phyloP scores from a whole-genome alignment of 2,113 vertebrate species.

The Gopherus evgoodei region DNA sequence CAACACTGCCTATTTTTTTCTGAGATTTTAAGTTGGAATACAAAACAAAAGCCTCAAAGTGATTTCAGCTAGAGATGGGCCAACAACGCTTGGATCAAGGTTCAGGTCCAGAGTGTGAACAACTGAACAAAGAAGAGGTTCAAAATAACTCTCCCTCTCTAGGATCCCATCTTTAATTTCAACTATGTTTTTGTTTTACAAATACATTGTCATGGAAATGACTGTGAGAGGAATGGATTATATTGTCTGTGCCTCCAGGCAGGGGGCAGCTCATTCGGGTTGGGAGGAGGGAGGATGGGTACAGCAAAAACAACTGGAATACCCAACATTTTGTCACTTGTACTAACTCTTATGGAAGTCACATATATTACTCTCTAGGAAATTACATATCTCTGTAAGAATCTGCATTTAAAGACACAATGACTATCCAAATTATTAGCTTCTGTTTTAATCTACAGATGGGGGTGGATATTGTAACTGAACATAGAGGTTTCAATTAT shows the following conservation, averaged over 20 bases:
- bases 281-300: not conserved
- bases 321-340: not conserved
- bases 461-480: not conserved
- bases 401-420: not conserved
- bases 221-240: not conserved
- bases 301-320: not conserved
- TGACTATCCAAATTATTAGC: not conserved
- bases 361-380: not conserved
- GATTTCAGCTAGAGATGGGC: not conserved
- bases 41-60: not conserved
- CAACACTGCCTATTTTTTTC: not conserved
- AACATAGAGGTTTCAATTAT: not conserved
- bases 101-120: not conserved
- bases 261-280: not conserved
- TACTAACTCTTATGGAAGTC: not conserved
- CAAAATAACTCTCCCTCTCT: not conserved
- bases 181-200: not conserved
- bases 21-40: not conserved
- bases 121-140: not conserved
- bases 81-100: not conserved
- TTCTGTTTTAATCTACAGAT: not conserved
- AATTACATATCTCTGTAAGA: not conserved
- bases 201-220: not conserved
- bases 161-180: not conserved
- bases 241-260: not conserved